Evolutionary conservation across 2,888 invertebrate species (phyloP).

Genomic region (Alviniconcha strummeri): DNA sequence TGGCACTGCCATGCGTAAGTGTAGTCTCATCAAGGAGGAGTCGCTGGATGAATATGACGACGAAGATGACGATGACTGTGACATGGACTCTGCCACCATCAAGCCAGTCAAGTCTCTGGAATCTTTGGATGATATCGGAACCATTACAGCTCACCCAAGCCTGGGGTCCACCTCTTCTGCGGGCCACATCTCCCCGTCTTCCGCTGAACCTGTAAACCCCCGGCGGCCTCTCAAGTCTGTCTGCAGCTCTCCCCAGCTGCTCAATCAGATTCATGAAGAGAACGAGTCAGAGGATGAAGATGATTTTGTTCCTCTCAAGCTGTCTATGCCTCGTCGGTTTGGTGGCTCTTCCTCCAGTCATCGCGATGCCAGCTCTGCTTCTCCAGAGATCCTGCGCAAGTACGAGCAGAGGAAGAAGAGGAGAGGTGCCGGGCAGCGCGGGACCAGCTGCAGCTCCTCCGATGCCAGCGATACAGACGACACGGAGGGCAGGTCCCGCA

Average conservation of each 20-base stretch:
- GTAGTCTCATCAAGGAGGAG: slow-evolving; percentile 94
- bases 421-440: slow-evolving; percentile 79
- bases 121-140: slow-evolving; percentile 49
- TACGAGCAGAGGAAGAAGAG: slow-evolving; percentile 78
- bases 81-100: slow-evolving; percentile 41
- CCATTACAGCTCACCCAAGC: neutral
- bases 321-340: slow-evolving; percentile 50
- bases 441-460: slow-evolving; percentile 91
- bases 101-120: slow-evolving; percentile 59
- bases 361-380: slow-evolving; percentile 59
- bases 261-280: slow-evolving; percentile 84
- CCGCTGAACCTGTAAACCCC: slow-evolving; percentile 36
- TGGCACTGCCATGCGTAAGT: slow-evolving; percentile 79
- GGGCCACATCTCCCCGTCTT: neutral
- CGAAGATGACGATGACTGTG: slow-evolving; percentile 48
- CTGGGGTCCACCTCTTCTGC: neutral
- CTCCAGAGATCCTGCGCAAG: slow-evolving; percentile 73
- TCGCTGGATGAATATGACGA: slow-evolving; percentile 83
- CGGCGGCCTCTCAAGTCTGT: slow-evolving; percentile 72
- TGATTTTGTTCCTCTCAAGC: slow-evolving; percentile 59
- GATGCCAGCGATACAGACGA: slow-evolving; percentile 89
- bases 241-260: slow-evolving; percentile 76
- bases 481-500: slow-evolving; percentile 64
- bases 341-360: slow-evolving; percentile 41
- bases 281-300: slow-evolving; percentile 75